Base-by-base conservation (phyloP, 2,888 invertebrate species). In the Coleophora deauratella region DNA sequence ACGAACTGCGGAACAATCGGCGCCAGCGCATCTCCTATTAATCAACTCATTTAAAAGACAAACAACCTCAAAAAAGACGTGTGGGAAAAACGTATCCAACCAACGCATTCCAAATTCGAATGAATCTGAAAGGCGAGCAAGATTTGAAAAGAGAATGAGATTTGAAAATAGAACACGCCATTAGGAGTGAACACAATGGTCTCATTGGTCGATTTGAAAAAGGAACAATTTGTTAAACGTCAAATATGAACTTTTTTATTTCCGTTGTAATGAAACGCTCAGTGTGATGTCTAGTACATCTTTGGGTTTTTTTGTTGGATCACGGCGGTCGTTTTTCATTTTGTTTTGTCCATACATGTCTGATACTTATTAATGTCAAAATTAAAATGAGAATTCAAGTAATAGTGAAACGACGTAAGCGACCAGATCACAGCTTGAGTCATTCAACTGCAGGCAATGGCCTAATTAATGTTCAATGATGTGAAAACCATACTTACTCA, bases 181-280 rank as follows among this genome's bases (percentile, higher is more conserved):
- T 84, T 84, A 85, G 79, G 75, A 81, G 61, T 66, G 80, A 79
- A 77, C 76, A 84, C 84, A 85, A 84, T 82, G 65, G 82, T 80
- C 80, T 80, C 85, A 84, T 85, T 84, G 84, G 85, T 81, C 72
- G 82, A 85, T 85, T 82, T 85, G 74, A 85, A 85, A 85, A 85
- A 82, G 82, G 82, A 84, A 84, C 84, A 82, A 85, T 85, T 85
- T 85, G 85, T 85, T 85, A 84, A 81, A 84, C 84, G 85, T 84
- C 85, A 84, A 82, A 84, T 82, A 81, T 82, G 79, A 82, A 78
- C 72, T 81, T 84, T 75, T 82, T 76, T 78, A 74, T 81, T 79
- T 76, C 67, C 70, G 72, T 68, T 76, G 79, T 79, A 81, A 81
- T 80, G 81, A 76, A 80, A 78, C 72, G 60, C 71, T 62, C 76